A percentile compares a stretch with the other conserved stretches of the same genome.
Evolutionary conservation across 37 sponge, comb jelly and placozoan genomes (phyloP).

Genomic region (Diacarnus erythraeanus): DNA sequence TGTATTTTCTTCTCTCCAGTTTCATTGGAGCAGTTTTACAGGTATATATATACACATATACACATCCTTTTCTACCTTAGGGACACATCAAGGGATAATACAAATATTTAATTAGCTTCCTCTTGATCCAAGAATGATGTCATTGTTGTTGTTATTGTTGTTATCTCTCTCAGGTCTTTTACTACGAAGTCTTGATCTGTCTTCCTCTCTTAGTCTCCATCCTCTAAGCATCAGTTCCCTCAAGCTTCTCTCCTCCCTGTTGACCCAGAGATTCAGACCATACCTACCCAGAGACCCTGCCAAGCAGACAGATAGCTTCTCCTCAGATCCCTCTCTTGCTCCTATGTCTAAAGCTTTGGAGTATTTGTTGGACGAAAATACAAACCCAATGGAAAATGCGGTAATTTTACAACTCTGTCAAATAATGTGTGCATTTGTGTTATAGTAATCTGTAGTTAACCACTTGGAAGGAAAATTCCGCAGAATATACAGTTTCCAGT

Average conservation of each 20-base stretch:
- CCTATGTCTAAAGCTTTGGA: not conserved
- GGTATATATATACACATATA: conserved; percentile 14
- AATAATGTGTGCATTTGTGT: too few relatives aligned
- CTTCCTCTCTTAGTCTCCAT: conserved; percentile 18
- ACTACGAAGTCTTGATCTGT: not conserved
- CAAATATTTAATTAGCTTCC: too few relatives aligned
- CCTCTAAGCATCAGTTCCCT: conserved; percentile 10
- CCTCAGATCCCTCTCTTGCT: not conserved
- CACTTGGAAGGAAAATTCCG: too few relatives aligned
- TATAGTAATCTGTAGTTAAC: too few relatives aligned
- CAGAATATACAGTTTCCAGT: too few relatives aligned
- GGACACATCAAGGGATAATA: too few relatives aligned
- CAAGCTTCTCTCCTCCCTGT: not conserved
- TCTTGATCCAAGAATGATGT: too few relatives aligned
- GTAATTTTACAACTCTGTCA: too few relatives aligned
- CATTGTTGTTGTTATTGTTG: too few relatives aligned
- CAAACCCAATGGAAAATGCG: not conserved
- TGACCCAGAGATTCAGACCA: conserved; percentile 2
- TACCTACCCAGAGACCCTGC: not conserved
- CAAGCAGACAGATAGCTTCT: not conserved
- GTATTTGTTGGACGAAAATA: not conserved
- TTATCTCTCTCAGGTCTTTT: not conserved
- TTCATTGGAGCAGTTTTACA: conserved; percentile 48
- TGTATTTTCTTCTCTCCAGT: conserved; percentile 19
- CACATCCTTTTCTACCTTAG: too few relatives aligned